Evolutionary conservation across 1,140 invertebrate genomes (phyloP), one percentile per base, ranked within the genome.

Genomic region (Polypedilum vanderplanki): DNA sequence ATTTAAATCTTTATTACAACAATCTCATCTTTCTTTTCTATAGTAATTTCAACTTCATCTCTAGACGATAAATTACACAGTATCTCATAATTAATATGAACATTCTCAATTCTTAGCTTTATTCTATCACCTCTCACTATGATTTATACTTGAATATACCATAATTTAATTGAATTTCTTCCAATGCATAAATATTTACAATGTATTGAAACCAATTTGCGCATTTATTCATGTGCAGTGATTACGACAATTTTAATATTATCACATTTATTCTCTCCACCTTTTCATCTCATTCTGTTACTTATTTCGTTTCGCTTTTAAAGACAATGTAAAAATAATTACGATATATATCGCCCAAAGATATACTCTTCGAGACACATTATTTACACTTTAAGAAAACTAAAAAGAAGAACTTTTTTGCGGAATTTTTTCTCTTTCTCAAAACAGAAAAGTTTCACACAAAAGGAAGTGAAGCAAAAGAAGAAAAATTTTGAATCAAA

Each of bases 291-390:
- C 46, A 57, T 57, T 33, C 24, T 33, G 2, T 33, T 5, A 5
- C 5, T 33, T 5, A 33, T 33, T 33, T 33, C 24, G 24, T 33
- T 33, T 33, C 24, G 24, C 24, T 33, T 57, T 57, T 57, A 57
- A 57, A 57, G 46, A 57, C 46, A 57, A 57, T 57, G 46, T 57
- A 57, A 57, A n/a, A 57, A 57, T 57, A n/a, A n/a, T 57, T 12
- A 12, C 46, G 46, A 57, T 57, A 33, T 33, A 33, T 33, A 57
- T 57, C 46, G 46, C 46, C 46, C 7, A 57, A 57, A 57, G 46
- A 15, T 57, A 57, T 15, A n/a, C 24, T 33, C 24, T 57, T 57
- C 46, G 46, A 57, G 46, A 57, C 46, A 57, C 46, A 57, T 57
- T 57, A 57, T 57, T 57, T 57, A 57, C 46, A 57, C 46, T 57